phyloP scores from a whole-genome alignment of 2,888 invertebrate species.

The Petrolisthes manimaculis region DNA sequence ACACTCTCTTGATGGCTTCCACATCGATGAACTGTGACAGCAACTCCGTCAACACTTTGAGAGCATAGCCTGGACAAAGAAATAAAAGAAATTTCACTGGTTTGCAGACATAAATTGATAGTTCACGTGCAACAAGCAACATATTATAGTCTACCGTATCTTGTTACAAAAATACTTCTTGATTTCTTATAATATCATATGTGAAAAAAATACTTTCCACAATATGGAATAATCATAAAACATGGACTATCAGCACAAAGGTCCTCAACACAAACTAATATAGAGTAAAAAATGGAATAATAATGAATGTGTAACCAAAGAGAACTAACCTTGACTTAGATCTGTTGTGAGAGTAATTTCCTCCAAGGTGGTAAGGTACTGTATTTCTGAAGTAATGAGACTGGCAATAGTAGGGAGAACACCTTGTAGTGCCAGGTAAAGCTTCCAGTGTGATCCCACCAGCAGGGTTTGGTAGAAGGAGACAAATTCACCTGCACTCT shows the following conservation, averaged over 20 bases:
- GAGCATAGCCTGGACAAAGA: constrained; percentile 79
- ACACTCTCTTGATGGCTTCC: constrained; percentile 86
- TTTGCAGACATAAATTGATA: too few species aligned
- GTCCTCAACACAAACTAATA: background rate
- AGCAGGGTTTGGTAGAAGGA: constrained; percentile 85
- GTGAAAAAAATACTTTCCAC: too few species aligned
- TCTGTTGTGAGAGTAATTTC: constrained; percentile 94
- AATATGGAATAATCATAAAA: too few species aligned
- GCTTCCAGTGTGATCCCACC: constrained; percentile 88
- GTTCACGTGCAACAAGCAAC: too few species aligned
- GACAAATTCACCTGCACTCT: constrained; percentile 92
- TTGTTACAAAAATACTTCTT: too few species aligned
- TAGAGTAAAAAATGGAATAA: background rate
- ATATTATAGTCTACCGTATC: too few species aligned
- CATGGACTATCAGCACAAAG: background rate
- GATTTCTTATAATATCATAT: too few species aligned
- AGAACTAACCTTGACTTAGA: constrained; percentile 80
- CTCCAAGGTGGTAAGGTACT: constrained; percentile 88
- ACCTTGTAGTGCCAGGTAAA: constrained; percentile 89
- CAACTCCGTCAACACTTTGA: constrained; percentile 90
- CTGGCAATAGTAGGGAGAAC: constrained; percentile 87
- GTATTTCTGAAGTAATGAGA: constrained; percentile 88
- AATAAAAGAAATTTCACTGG: too few species aligned
- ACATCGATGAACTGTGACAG: constrained; percentile 90
- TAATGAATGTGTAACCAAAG: background rate